A percentile compares a stretch with the other conserved stretches of the same genome.
Conservation (phyloP, 2,797 vertebrate species). For the Xenops minutus region DNA sequence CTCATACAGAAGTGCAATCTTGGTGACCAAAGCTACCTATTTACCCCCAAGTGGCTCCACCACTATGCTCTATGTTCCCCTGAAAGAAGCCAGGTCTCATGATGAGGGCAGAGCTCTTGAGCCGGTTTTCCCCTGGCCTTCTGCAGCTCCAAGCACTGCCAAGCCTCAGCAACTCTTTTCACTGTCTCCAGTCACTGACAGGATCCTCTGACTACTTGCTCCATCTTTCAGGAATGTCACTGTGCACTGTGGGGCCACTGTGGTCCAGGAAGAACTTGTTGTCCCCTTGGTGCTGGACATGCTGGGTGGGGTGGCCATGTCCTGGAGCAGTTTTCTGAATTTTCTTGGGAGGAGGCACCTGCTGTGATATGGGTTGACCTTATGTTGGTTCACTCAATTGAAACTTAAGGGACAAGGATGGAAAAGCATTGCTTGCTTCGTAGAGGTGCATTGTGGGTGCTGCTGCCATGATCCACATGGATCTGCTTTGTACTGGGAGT, state of each 20-base stretch:
- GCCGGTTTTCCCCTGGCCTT: accelerated
- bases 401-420: not conserved
- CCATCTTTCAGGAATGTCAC: accelerated
- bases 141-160: not conserved
- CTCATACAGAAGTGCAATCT: not conserved
- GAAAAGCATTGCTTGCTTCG: not conserved
- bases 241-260: not conserved
- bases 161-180: not conserved
- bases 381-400: not conserved
- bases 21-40: not conserved
- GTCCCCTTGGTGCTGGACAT: not conserved
- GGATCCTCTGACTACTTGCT: not conserved
- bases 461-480: not conserved
- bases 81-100: not conserved
- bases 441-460: accelerated
- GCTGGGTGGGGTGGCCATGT: not conserved
- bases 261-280: not conserved
- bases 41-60: not conserved
- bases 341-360: not conserved
- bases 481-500: not conserved
- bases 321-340: not conserved
- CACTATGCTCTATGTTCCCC: not conserved
- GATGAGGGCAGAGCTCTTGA: not conserved
- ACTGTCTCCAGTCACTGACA: not conserved
- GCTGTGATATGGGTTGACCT: not conserved